Conservation (phyloP, 2,113 vertebrate genomes). For the Tonatia bakeri region DNA sequence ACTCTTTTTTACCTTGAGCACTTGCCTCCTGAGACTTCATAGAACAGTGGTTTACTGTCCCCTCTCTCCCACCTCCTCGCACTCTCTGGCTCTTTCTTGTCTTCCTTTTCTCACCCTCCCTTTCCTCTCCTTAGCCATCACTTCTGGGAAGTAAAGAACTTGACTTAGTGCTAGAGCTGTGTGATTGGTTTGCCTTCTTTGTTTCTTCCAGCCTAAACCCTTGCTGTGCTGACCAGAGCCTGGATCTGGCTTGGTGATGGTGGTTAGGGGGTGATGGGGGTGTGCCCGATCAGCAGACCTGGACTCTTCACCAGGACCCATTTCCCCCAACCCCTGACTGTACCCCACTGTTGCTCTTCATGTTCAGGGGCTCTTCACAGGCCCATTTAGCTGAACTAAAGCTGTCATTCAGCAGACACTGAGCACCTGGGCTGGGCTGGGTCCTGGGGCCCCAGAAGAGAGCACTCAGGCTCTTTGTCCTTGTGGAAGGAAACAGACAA, state of each 20-base stretch:
- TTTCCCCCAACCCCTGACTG: background rate
- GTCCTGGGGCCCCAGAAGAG: background rate
- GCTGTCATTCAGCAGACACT: background rate
- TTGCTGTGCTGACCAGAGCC: background rate
- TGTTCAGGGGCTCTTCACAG: background rate
- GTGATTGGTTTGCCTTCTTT: constrained; percentile 50
- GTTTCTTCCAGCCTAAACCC: background rate
- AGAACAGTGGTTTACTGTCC: constrained; percentile 70
- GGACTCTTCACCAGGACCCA: background rate
- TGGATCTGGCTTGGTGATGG: background rate
- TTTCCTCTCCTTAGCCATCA: constrained; percentile 47
- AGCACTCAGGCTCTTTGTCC: background rate
- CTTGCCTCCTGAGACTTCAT: constrained; percentile 73
- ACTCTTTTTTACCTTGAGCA: constrained; percentile 78
- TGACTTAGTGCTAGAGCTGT: constrained; percentile 68
- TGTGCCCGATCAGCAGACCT: background rate
- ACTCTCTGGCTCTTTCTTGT: constrained; percentile 53
- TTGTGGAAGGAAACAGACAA: background rate
- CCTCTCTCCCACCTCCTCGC: background rate
- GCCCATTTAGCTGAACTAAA: background rate
- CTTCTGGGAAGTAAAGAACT: constrained; percentile 77
- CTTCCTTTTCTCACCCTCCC: background rate
- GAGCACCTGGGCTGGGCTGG: background rate
- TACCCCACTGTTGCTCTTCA: background rate
- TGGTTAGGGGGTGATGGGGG: background rate